Percentiles rank a stretch among this genome's conserved stretches.
phyloP scores from a whole-genome alignment of 1,140 invertebrate species.

The Choristoneura fumiferana region DNA sequence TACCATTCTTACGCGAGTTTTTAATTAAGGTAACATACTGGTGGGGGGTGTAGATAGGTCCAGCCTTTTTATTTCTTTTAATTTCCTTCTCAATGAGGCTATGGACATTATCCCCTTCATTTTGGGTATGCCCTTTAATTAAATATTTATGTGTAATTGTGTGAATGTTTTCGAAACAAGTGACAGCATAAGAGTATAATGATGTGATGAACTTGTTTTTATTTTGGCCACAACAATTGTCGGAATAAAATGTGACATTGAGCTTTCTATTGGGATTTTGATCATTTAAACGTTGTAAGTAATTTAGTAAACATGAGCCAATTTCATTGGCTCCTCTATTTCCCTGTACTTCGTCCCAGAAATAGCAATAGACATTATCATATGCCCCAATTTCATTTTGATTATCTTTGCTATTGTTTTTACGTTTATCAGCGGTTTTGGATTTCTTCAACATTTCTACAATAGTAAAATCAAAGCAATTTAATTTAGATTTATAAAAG shows the following conservation, averaged over 20 bases:
- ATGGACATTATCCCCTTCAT: constrained; percentile 59
- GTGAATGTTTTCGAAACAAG: constrained; percentile 38
- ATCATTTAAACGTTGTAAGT: constrained; percentile 32
- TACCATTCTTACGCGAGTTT: constrained; percentile 27
- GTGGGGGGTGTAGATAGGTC: constrained; percentile 46
- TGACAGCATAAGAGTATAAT: constrained; percentile 47
- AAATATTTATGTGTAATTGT: constrained; percentile 60
- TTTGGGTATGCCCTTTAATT: constrained; percentile 58
- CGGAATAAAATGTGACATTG: constrained; percentile 54
- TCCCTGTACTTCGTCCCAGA: constrained; percentile 69
- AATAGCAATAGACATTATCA: constrained; percentile 48
- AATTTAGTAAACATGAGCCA: constrained; percentile 52
- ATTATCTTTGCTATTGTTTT: background rate
- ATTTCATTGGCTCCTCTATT: constrained; percentile 67
- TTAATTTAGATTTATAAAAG: constrained; percentile 66
- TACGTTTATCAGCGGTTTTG: constrained; percentile 42
- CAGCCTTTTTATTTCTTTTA: constrained; percentile 37
- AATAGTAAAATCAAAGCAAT: constrained; percentile 69
- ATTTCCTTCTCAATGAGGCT: constrained; percentile 53
- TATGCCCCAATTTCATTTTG: constrained; percentile 18
- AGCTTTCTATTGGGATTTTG: constrained; percentile 29
- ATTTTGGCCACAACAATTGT: constrained; percentile 67
- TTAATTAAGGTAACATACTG: constrained; percentile 32
- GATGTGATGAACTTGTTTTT: constrained; percentile 61
- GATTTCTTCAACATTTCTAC: background rate